Conservation (phyloP, 64 coral and sea anemone genomes). For the Pachyseris speciosa region DNA sequence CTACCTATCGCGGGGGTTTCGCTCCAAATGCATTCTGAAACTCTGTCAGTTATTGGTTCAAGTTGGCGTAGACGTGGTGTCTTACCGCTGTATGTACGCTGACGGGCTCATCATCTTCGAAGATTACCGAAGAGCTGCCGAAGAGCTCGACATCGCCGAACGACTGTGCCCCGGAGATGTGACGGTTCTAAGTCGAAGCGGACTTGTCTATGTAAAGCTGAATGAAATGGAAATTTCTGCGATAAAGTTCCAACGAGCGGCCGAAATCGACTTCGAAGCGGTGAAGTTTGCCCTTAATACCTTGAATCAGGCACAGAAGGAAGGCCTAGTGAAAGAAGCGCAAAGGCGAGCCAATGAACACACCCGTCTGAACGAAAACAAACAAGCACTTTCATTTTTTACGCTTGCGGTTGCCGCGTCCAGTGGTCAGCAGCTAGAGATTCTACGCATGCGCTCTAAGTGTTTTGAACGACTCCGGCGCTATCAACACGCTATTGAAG, state of each 20-base stretch:
- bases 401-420: conserved; percentile 44
- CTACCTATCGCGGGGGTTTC: conserved; percentile 59
- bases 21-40: conserved; percentile 65
- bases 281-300: conserved; percentile 50
- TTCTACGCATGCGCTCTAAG: conserved; percentile 85
- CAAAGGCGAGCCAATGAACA: conserved; percentile 48
- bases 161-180: conserved; percentile 62
- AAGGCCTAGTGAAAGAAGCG: conserved; percentile 51
- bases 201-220: conserved; percentile 77
- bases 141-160: conserved; percentile 72
- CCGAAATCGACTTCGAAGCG: conserved; percentile 54
- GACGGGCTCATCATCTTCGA: conserved; percentile 71
- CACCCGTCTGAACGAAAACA: conserved; percentile 29
- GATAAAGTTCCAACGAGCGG: conserved; percentile 58
- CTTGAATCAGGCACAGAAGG: conserved; percentile 65
- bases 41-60: conserved; percentile 73
- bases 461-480: conserved; percentile 67
- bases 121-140: conserved; percentile 67
- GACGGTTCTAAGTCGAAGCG: conserved; percentile 70
- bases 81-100: conserved; percentile 79
- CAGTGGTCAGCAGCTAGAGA: conserved; percentile 52
- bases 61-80: conserved; percentile 26
- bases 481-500: conserved; percentile 62
- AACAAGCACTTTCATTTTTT: conserved; percentile 68
- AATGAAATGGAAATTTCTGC: conserved; percentile 58